These are phyloP conservation scores for Hyles euphorbiae DNA, from an alignment of 1,140 invertebrate species.

Conservation along the genomic window DNA sequence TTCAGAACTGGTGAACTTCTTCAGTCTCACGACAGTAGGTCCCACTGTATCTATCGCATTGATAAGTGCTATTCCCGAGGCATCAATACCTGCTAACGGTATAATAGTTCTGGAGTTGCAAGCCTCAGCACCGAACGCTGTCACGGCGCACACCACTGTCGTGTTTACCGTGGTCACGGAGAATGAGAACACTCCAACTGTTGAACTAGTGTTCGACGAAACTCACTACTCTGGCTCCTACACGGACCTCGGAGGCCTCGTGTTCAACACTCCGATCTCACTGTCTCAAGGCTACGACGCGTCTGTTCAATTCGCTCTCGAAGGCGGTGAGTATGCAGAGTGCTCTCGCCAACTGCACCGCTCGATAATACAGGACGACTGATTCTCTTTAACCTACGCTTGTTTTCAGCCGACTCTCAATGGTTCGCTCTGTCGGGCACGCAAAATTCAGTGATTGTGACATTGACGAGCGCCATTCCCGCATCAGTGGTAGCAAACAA, in stretches of 20 bases:
- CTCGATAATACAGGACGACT: no score
- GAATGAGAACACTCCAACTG: neutral
- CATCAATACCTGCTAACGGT: conserved; percentile 14
- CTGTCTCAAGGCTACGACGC: conserved; percentile 13
- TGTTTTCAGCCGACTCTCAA: conserved; percentile 29
- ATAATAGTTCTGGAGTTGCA: conserved; percentile 30
- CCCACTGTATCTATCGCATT: no score
- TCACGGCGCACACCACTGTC: conserved; percentile 28
- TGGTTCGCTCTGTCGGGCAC: conserved; percentile 21
- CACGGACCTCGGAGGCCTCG: conserved; percentile 12
- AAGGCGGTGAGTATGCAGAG: conserved; percentile 1
- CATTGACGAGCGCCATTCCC: conserved; percentile 9
- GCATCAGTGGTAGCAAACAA: conserved; percentile 19
- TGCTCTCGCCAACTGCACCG: no score
- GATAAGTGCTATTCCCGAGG: no score
- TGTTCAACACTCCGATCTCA: conserved; percentile 6
- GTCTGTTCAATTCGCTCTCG: conserved; percentile 11
- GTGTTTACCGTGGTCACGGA: conserved; percentile 27
- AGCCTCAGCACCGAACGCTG: conserved; percentile 19
- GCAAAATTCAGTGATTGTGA: conserved; percentile 16
- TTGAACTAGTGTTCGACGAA: conserved; percentile 15
- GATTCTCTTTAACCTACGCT: no score
- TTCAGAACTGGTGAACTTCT: no score
- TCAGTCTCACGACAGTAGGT: no score
- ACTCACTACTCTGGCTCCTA: conserved; percentile 32